Evolutionary conservation across 2,888 invertebrate species (phyloP).

Genomic region (Ochropleura leucogaster): DNA sequence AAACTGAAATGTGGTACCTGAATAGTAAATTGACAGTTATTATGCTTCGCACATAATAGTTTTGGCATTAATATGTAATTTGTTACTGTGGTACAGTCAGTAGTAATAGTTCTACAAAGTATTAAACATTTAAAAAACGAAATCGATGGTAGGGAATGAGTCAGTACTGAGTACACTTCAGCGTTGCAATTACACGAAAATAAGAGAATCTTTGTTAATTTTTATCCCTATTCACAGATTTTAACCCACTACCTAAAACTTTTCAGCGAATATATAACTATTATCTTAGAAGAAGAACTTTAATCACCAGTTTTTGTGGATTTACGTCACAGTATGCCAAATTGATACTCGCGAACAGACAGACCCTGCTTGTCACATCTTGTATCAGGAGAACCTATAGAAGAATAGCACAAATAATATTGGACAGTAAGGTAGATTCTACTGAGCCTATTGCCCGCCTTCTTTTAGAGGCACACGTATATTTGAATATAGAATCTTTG

Average conservation of each 20-base stretch:
- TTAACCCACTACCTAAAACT: too few species aligned
- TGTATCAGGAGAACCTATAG: not conserved
- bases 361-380: not conserved
- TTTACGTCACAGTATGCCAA: not conserved
- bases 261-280: not conserved
- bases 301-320: not conserved
- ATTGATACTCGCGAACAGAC: not conserved
- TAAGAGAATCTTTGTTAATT: too few species aligned
- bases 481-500: not conserved
- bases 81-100: constrained; percentile 8
- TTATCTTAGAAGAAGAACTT: not conserved
- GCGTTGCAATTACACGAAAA: too few species aligned
- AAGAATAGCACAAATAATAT: not conserved
- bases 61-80: constrained; percentile 26
- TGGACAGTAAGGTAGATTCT: not conserved
- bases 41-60: constrained; percentile 21
- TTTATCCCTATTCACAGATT: too few species aligned
- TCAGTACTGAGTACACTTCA: too few species aligned
- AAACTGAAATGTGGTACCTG: constrained; percentile 7
- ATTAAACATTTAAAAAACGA: not conserved
- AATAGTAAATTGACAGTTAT: constrained; percentile 37
- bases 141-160: not conserved
- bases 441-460: not conserved
- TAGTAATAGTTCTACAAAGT: not conserved
- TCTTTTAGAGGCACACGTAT: not conserved